Evolutionary conservation across 2,113 vertebrate species (phyloP).

Genomic region (Lophochroa leadbeateri): DNA sequence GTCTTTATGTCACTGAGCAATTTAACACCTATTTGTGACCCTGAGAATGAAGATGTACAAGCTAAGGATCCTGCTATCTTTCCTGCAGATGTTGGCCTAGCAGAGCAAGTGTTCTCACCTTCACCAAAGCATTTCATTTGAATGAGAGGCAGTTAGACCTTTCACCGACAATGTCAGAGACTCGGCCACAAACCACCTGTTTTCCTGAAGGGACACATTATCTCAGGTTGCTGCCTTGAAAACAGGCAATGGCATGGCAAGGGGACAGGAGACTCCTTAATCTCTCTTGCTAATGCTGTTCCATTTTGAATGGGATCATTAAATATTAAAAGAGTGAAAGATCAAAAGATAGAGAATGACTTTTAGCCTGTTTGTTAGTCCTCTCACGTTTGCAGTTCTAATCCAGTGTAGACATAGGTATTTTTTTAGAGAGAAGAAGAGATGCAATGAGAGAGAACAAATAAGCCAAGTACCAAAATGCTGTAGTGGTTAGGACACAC

Average conservation of each 20-base stretch:
- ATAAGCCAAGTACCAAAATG: background rate
- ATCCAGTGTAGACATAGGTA: background rate
- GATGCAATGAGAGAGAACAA: background rate
- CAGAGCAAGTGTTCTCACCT: background rate
- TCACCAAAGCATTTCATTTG: background rate
- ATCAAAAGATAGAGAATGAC: conserved; percentile 42
- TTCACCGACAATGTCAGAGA: background rate
- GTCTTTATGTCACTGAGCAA: background rate
- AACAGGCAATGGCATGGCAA: background rate
- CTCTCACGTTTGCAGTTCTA: conserved; percentile 29
- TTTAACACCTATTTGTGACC: background rate
- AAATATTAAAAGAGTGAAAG: conserved; percentile 60
- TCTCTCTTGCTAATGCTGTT: conserved; percentile 46
- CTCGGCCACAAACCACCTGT: background rate
- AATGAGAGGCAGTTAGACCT: background rate
- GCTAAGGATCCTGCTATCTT: background rate
- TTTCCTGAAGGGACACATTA: background rate
- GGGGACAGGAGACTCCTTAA: conserved; percentile 2
- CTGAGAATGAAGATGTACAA: background rate
- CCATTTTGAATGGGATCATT: conserved; percentile 48
- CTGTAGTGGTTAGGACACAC: background rate
- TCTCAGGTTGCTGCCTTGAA: background rate
- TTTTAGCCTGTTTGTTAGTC: conserved; percentile 51
- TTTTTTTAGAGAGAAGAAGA: background rate
- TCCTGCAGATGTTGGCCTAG: background rate